Evolutionary conservation across 2,797 vertebrate genomes (phyloP), one percentile per base, ranked within the genome.

Genomic region (Pteronotus mesoamericanus): DNA sequence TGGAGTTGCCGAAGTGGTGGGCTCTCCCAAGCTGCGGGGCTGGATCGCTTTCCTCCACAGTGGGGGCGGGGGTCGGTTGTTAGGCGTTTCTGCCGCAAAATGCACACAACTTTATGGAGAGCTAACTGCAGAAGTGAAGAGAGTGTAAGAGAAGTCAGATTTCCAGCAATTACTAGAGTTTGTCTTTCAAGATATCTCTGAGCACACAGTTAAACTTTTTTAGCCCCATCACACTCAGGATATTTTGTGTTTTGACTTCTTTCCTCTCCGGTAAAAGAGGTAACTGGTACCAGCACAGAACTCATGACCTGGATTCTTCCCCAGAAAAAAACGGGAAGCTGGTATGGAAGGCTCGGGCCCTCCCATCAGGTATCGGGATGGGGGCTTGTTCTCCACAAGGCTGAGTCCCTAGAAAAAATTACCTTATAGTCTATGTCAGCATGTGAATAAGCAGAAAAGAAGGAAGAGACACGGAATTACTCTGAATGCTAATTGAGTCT

Each of bases 1-100:
- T 29, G 5, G 55, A 71, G 37, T 87, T 59, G 95, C 93, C 89
- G 93, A 89, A 95, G 93, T 24, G 89, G 74, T 53, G 93, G 57
- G 57, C 68, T 79, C 51, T 69, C 51, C 61, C 86, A 37, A 74
- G 66, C 14, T 79, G 55, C 2, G 0, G 5, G 24, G 6, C 66
- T 77, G 86, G 66, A 84, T 22, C 75, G 94, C 64, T 93, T 79
- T 89, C 72, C 57, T 57, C 79, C 84, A 66, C 34, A 53, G 46
- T 83, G 80, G 44, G 44, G 11, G 5, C 86, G 39, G 14, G 48
- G 71, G 29, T 48, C 84, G 77, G 53, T 34, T 69, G n/a, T 59
- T 93, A 80, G 4, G 88, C 51, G 86, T 71, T 96, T 91, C 86
- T 59, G 32, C 22, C 32, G 79, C 83, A 79, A 96, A 86, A 88